Evolutionary conservation across 2,888 invertebrate genomes (phyloP), one percentile per base, ranked within the genome.

Genomic region (Venusia cambrica): DNA sequence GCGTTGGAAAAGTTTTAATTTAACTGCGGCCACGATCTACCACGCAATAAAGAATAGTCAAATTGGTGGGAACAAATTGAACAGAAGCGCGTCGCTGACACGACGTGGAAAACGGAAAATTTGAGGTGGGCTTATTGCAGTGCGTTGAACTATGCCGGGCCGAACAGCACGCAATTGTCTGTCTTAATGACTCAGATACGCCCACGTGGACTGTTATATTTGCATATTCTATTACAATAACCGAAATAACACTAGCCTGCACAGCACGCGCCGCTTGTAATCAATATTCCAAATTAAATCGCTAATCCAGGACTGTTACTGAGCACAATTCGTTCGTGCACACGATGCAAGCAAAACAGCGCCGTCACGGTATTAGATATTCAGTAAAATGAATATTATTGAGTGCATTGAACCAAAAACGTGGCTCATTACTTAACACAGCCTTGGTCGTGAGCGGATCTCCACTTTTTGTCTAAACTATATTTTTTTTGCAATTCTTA

Each of bases 361-460:
- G 64, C 67, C 69, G 73, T 68, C 70, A 73, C 57, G 69, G 60
- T 54, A 65, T 70, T 73, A 71, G 65, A 64, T 67, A 73, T 74
- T 68, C 68, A 71, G 71, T 64, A 71, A 78, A 76, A 73, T 73
- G 69, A 70, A 64, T 61, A 74, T 72, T 70, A 76, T 73, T 73
- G 80, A 78, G 85, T 80, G 80, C 84, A 78, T 75, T 83, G 84
- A 84, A 85, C 85, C 73, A 79, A 73, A 78, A 76, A 76, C 83
- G 84, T 83, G 81, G 74, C 62, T 70, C 72, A 77, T 79, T 80
- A 78, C 77, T 79, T 78, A 75, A 68, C 74, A 75, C 72, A 70
- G 65, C 55, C 55, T 48, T 57, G 63, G 63, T 74, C 79, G 78
- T 77, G 79, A 75, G 69, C 65, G 56, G 68, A 56, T 60, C 59